Evolutionary conservation across 2,888 invertebrate genomes (phyloP), one percentile per base, ranked within the genome.

Genomic region (Yponomeuta cagnagella): DNA sequence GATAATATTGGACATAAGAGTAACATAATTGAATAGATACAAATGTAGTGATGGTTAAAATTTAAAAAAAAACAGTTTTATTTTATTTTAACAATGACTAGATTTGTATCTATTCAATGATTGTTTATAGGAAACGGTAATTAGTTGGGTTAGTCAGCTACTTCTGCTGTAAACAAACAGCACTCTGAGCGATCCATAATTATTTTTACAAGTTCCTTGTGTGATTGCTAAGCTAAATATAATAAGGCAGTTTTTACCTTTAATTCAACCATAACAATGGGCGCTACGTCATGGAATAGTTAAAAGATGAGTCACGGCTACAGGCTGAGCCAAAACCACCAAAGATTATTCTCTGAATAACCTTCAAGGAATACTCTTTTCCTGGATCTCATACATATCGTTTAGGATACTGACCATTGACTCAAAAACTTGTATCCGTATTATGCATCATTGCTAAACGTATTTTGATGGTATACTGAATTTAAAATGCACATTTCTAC

Each of bases 221-320:
- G 10, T 64, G 10, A 37, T 70, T 70, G 63, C 52, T 69, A 30
- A 52, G 52, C 30, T 74, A 72, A 74, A 73, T 73, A 77, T 74
- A 74, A 76, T 72, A 74, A 73, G 74, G 15, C 74, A 72, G 71
- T 23, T 65, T 23, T 75, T 77, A 77, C 81, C 80, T 84, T 79
- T 80, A 81, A 84, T 85, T 85, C 81, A 85, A 80, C 83, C 83
- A 82, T 69, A 79, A 77, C 74, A 74, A 76, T 75, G 75, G 66
- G 70, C 70, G 73, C 78, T 76, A 78, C 81, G 83, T 83, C 82
- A 86, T 75, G 73, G 76, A 74, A 79, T 76, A 74, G 63, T 69
- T 75, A 30, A 12, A 4, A 78, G 74, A 77, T 87, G 86, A 85
- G 74, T 87, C 86, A 86, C 72, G 68, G 72, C 73, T 81, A 80